Base-by-base conservation (phyloP, 1,140 invertebrate genomes). In the Panagrolaimus sp. region DNA sequence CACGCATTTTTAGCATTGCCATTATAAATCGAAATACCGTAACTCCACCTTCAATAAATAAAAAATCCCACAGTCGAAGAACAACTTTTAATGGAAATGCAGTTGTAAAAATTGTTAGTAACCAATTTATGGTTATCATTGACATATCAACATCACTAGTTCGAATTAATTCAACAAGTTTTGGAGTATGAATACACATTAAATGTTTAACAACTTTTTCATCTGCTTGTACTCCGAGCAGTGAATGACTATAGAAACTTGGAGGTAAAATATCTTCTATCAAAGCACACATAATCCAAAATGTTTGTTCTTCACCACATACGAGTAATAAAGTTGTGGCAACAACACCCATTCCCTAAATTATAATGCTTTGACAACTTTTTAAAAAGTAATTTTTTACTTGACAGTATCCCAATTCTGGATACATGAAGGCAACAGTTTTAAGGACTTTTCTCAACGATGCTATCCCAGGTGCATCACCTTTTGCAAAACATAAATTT, bases 281-380 rank as follows among this genome's bases (percentile, higher is more conserved):
- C 79, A 98, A 93, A 14, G 93, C 91, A 77, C 91, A 91, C 91
- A 98, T 93, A 85, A 96, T 90, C 96, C 96, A 98, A 87, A 98
- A 99, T 63, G 92, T 89, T 86, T 97, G 94, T 86, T 98, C 96
- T 87, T 99, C 96, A 85, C 97, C 94, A 85, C 98, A 88, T 64
- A 98, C 88, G 0, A 99, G 86, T 69, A 99, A 85, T 28, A 99
- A 86, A 58, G 91, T 93, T n/a, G 94, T 93, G 47, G 91, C 80
- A 44, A 82, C 76, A 3, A 80, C 58, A 15, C 80, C 69, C 72
- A 72, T 76, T n/a, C 75, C 75, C 67, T 73, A 38, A 71, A 63
- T 12, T 14, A 28, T 62, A 15, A 21, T 38, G 32, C 7, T 38
- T 38, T 38, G 32, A 38, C 32, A 38, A 38, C 7, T n/a, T 47